Evolutionary conservation across 2,888 invertebrate genomes (phyloP), one percentile per base, ranked within the genome.

Genomic region (Heliconius aoede): DNA sequence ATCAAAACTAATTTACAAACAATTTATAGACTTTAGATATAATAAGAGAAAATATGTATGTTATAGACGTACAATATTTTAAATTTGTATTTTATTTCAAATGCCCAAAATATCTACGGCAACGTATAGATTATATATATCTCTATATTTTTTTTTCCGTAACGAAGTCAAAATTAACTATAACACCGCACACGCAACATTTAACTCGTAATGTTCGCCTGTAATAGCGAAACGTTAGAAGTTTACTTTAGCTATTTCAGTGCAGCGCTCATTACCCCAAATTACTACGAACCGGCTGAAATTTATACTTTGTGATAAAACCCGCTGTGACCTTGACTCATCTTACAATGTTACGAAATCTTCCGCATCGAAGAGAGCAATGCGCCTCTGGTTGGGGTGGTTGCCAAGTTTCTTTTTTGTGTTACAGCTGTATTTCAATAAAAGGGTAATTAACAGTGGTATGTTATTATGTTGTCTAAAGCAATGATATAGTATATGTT

Each of bases 281-380:
- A 36, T 60, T 71, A 26, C 36, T 21, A 21, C 13, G 18, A 26
- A n/a, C 28, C 51, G 36, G 72, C n/a, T 36, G 24, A 72, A n/a
- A 36, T 72, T 32, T 60, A 72, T 72, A 40, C 26, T 13, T 36
- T 40, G 58, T 28, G 40, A 40, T 61, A 40, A 58, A 60, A 28
- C 60, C 60, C 9, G 21, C n/a, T 7, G 40, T 61, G 72, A 61
- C 72, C 72, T 72, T 72, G 72, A 72, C 36, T 40, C 60, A 36
- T 28, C 60, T 61, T 9, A 36, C 13, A 32, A 24, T 69, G 69
- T 72, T 72, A 72, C 72, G 72, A 61, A 72, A 72, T 61, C 72
- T 72, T 61, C 72, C 72, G 72, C 72, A 72, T 36, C 58, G 60
- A 58, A 58, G 26, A 36, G 58, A 72, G 72, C 72, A 72, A 36